phyloP scores from a whole-genome alignment of 2,113 vertebrate species.

The Cyphotilapia sp. region DNA sequence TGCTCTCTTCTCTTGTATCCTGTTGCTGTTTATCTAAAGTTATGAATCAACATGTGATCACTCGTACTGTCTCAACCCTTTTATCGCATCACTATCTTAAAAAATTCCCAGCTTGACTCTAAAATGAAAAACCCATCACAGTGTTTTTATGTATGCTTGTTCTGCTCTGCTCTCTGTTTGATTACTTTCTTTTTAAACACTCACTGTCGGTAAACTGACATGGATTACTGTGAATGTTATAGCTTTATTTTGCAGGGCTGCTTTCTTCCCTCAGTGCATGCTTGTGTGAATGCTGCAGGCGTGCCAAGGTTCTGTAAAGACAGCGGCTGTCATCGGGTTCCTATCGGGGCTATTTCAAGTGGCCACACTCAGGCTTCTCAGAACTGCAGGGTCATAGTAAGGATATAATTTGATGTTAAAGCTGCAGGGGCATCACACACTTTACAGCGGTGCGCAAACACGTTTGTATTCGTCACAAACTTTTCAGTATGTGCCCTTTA shows the following conservation, averaged over 20 bases:
- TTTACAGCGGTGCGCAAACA: background rate
- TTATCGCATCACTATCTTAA: background rate
- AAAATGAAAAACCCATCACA: background rate
- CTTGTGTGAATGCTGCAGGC: background rate
- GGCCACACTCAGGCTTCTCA: conserved; percentile 39
- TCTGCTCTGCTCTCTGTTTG: background rate
- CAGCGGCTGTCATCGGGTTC: conserved; percentile 48
- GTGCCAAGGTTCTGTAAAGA: conserved; percentile 31
- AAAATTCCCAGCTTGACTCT: no score
- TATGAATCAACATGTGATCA: background rate
- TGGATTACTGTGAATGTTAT: background rate
- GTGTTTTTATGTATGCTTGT: background rate
- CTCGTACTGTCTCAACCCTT: background rate
- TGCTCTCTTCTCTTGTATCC: background rate
- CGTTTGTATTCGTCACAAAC: background rate
- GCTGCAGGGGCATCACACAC: background rate
- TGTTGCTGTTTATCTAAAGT: background rate
- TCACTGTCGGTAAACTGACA: background rate
- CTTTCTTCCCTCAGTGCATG: background rate
- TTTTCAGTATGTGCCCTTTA: background rate
- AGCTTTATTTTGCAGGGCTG: background rate
- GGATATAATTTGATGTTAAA: conserved; percentile 49
- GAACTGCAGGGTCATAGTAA: conserved; percentile 54
- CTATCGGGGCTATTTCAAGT: conserved; percentile 62
- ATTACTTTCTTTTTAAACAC: background rate